Evolutionary conservation across 30 jellyfish, hydroid and myxozoan species (phyloP), one percentile per base, ranked within the genome.

Genomic region (Rhopilema esculentum): DNA sequence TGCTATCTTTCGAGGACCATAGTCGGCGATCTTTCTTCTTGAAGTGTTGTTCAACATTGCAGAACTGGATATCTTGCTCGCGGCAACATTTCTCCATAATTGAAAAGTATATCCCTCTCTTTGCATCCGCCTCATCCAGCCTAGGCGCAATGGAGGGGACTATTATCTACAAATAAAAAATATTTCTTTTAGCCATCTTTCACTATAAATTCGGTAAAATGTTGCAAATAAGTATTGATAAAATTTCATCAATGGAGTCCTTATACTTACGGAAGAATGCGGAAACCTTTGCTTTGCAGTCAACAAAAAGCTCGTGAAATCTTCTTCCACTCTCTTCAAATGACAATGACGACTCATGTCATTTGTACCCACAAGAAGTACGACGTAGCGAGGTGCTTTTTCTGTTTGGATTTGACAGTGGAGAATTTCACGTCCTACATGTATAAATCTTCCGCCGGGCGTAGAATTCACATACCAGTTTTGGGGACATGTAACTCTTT

Each of bases 391-490:
- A 12, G 87, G 87, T 1, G 33, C 4, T 20, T 1, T 16, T 8
- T 30, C 30, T 4, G 17, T 1, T 15, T 6, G 68, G 4, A 77
- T 29, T 1, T 49, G 9, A 20, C 77, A 21, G 22, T 22, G 25
- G 12, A 19, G 52, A 22, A 77, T 23, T 49, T 77, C 88, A 17
- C 15, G 17, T 26, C 48, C 49, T 1, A 77, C 77, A 24, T 51
- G 50, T 6, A 49, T 1, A 57, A 48, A 77, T 1, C 28, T 2
- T 21, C 77, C 88, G 21, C 88, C 88, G 23, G 88, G 88, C 4
- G 88, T 77, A 19, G 57, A 77, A 50, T 77, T 77, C 24, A 77
- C 77, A 26, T 77, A 53, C 88, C 88, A 77, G 49, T 77, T 49
- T 1, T 4, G 23, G 50, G 88, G 88, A 21, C 57, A 52, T 4